Base-by-base conservation (phyloP, 2,888 invertebrate species). In the Gasteruption jaculator region DNA sequence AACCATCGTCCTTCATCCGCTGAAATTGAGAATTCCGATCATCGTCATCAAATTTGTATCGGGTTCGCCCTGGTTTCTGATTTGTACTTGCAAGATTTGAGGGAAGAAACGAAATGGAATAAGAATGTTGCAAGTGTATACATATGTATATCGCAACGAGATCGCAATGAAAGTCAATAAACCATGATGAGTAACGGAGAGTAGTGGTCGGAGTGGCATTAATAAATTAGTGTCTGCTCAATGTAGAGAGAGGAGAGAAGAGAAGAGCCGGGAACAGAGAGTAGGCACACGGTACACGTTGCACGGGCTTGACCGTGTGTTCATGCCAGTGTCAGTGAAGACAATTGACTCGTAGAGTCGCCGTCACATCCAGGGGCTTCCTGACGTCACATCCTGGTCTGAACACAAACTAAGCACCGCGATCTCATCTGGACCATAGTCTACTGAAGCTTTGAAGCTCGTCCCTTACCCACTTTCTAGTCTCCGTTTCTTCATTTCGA, bases 381-480 rank as follows among this genome's bases (percentile, higher is more conserved):
- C 61, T 62, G 63, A 67, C 67, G 65, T 67, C 67, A 67, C 59
- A 63, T 67, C 67, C 67, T 63, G 63, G 56, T 57, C 56, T 45
- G 48, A 48, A 27, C 24, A 25, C 5, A 11, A 22, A 45, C 46
- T 45, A 43, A 54, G 50, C 45, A 42, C 42, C 57, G 61, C 58
- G 54, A 56, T 58, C 59, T 60, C 55, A 57, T 60, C 52, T 61
- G 58, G 56, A 58, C 53, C 57, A 54, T 56, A 50, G 51, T 43
- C 53, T 50, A 53, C 50, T n/a, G n/a, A n/a, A n/a, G n/a, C n/a
- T n/a, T n/a, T n/a, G n/a, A n/a, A n/a, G n/a, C n/a, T n/a, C n/a
- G n/a, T n/a, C n/a, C n/a, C n/a, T n/a, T n/a, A n/a, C n/a, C n/a
- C n/a, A n/a, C n/a, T n/a, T n/a, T n/a, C n/a, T n/a, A n/a, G n/a